Evolutionary conservation across 2,888 invertebrate species (phyloP).

Genomic region (Cosmia trapezina): DNA sequence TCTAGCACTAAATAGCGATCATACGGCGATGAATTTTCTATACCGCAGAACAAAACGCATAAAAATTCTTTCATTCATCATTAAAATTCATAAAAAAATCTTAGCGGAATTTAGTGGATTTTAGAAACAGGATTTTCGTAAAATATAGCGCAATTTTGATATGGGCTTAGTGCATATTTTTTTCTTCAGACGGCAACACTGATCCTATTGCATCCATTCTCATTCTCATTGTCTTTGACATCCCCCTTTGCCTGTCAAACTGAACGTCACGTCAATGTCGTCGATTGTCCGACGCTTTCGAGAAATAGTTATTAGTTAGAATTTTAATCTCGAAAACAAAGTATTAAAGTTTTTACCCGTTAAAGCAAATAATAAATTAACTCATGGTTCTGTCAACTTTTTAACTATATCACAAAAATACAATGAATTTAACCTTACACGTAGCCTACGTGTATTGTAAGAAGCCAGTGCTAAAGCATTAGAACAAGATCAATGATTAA

Average conservation of each 20-base stretch:
- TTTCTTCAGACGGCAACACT: too few relatives aligned
- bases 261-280: constrained; percentile 57
- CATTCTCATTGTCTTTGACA: too few relatives aligned
- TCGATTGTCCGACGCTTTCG: constrained; percentile 60
- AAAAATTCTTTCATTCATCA: too few relatives aligned
- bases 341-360: constrained; percentile 42
- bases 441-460: constrained; percentile 68
- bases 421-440: constrained; percentile 64
- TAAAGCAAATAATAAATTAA: constrained; percentile 46
- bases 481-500: constrained; percentile 78
- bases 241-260: constrained; percentile 28
- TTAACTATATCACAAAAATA: constrained; percentile 50
- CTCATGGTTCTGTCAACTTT: constrained; percentile 50
- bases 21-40: too few relatives aligned
- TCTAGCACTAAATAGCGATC: too few relatives aligned
- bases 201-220: too few relatives aligned
- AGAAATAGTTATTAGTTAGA: constrained; percentile 46
- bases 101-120: too few relatives aligned
- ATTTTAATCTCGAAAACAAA: constrained; percentile 39
- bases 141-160: too few relatives aligned
- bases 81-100: too few relatives aligned
- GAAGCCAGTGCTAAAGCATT: constrained; percentile 66
- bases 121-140: too few relatives aligned
- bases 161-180: too few relatives aligned
- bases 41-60: too few relatives aligned